Base-by-base conservation (phyloP, 2,888 invertebrate genomes). In the Drosophila subquinaria region DNA sequence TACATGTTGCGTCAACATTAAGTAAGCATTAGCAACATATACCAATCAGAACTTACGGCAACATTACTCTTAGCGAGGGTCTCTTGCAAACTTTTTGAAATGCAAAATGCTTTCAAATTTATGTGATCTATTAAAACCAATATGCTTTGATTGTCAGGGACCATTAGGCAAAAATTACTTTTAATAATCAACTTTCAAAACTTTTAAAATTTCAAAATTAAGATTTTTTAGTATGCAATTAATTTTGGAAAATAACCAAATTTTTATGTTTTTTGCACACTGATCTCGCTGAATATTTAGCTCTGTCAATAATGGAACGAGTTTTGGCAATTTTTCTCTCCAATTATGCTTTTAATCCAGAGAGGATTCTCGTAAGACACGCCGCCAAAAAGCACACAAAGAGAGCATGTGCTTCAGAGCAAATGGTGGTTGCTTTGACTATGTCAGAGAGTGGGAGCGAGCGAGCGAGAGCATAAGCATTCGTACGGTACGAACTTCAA, bases 371-470 rank as follows among this genome's bases (percentile, higher is more conserved):
- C 35, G 43, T 61, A 42, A 52, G 38, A 52, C 47, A 52, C 15
- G 61, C 42, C 60, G 75, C 55, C 59, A 66, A 80, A 74, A 70
- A 50, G 57, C 52, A 43, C 15, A 38, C 38, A 40, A 13, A 52
- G 42, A 43, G 61, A 50, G 40, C 42, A 27, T 61, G 33, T 36
- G 60, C 51, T 48, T 38, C 47, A 73, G 75, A 75, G 76, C 42
- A 62, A 65, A 64, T 76, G 70, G 76, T 76, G 76, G 76, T 80
- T 80, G 76, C 59, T 55, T 61, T 15, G 15, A 51, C 15, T 23
- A 52, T 42, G 43, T 17, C 36, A 15, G 38, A 47, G 40, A 11
- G 20, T 33, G 60, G 55, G 30, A 33, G 35, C 23, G 38, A 27
- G 27, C 17, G 27, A n/a, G 40, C 50, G 73, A 48, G 67, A 50